Evolutionary conservation across 2,888 invertebrate genomes (phyloP).

Genomic region (Tillus elongatus): DNA sequence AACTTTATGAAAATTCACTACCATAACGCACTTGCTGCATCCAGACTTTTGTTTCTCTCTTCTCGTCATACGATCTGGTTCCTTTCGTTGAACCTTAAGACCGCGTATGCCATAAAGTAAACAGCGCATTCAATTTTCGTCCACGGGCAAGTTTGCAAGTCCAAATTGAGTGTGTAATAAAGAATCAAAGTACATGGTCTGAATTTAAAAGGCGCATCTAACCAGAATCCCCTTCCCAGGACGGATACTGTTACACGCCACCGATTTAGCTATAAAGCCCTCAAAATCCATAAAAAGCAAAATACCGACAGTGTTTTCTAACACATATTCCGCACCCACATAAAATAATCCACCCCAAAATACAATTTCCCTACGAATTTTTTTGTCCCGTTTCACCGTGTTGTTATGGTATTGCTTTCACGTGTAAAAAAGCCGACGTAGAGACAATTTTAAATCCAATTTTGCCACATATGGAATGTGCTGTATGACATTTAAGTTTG

Average conservation of each 20-base stretch:
- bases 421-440: not conserved
- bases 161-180: constrained; percentile 8
- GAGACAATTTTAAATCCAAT: constrained; percentile 8
- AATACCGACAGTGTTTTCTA: constrained; percentile 29
- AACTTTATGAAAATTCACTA: too few relatives aligned
- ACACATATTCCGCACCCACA: constrained; percentile 24
- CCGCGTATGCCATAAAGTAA: too few relatives aligned
- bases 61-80: too few relatives aligned
- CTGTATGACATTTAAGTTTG: constrained; percentile 40
- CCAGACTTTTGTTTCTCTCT: too few relatives aligned
- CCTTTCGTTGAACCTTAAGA: too few relatives aligned
- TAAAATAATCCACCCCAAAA: constrained; percentile 23
- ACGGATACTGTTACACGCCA: constrained; percentile 25
- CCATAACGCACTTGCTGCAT: too few relatives aligned
- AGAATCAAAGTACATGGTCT: constrained; percentile 15
- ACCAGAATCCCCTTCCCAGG: constrained; percentile 9
- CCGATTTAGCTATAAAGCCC: constrained; percentile 34
- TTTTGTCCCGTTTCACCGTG: too few relatives aligned
- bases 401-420: too few relatives aligned
- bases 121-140: too few relatives aligned
- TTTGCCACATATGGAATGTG: constrained; percentile 32
- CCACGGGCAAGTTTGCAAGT: not conserved
- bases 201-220: constrained; percentile 13
- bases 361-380: too few relatives aligned
- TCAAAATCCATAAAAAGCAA: constrained; percentile 33